These are phyloP conservation scores for Cygnus olor DNA, from an alignment of 2,797 vertebrate genomes.

Conservation along the genomic window DNA sequence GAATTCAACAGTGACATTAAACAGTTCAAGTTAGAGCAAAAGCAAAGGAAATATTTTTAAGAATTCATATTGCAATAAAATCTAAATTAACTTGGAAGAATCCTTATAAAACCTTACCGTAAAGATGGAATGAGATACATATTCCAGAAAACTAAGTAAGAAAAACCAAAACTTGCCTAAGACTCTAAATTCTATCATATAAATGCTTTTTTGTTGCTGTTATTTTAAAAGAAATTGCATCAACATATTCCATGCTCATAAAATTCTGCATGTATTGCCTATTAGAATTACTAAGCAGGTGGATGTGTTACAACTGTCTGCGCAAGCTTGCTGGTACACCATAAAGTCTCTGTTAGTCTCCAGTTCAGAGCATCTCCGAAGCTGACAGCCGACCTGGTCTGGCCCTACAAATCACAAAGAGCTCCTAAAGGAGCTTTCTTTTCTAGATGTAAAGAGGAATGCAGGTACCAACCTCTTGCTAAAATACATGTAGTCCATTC, in stretches of 20 bases:
- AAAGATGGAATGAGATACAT: neutral
- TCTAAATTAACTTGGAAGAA: neutral
- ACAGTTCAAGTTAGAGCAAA: neutral
- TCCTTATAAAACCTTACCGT: neutral
- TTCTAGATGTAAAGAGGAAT: neutral
- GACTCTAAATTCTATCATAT: neutral
- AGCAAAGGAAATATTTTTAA: neutral
- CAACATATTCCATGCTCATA: neutral
- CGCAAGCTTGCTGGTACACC: neutral
- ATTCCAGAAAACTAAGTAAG: neutral
- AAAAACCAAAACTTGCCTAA: neutral
- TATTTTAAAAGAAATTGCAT: neutral
- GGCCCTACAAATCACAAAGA: neutral
- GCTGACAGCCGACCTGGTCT: fast-evolving
- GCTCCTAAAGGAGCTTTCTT: too few species aligned
- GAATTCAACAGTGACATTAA: neutral
- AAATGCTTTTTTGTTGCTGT: neutral
- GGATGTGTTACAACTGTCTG: neutral
- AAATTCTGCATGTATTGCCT: neutral
- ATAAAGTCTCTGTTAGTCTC: neutral
- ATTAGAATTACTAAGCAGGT: neutral
- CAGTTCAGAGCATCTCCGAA: neutral
- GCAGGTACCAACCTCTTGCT: neutral
- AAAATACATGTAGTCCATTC: neutral
- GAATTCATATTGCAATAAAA: neutral